Evolutionary conservation across 64 coral and sea anemone species (phyloP), one percentile per base, ranked within the genome.

Genomic region (Dendrophyllia cribrosa): DNA sequence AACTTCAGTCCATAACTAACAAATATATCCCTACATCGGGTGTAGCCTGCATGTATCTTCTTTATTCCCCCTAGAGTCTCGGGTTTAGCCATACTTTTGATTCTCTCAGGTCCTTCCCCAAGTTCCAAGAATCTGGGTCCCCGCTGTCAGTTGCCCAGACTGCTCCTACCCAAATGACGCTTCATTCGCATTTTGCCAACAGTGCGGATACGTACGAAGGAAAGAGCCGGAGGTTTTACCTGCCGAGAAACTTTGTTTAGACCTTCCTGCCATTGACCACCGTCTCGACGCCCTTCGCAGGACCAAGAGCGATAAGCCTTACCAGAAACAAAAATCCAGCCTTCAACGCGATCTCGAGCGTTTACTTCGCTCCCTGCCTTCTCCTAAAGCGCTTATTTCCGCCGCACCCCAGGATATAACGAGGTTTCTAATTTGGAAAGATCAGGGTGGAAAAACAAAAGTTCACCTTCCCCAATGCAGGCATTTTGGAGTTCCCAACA

Each of bases 381-480:
- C n/a, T 8, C 43, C 87, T 12, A 78, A 89, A 59, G 45, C 73
- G 16, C 20, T 77, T 6, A 4, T 43, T 1, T 24, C 0, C 14
- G 74, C n/a, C n/a, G n/a, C n/a, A n/a, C n/a, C n/a, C n/a, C n/a
- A n/a, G n/a, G n/a, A n/a, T n/a, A n/a, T n/a, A n/a, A n/a, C n/a
- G n/a, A n/a, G n/a, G n/a, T n/a, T n/a, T n/a, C n/a, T n/a, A n/a
- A n/a, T n/a, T n/a, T n/a, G n/a, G n/a, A n/a, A n/a, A n/a, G n/a
- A n/a, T n/a, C n/a, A n/a, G n/a, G n/a, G n/a, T n/a, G n/a, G 87
- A 34, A 76, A 78, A 50, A 77, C 73, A 1, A 78, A 89, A 78
- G 59, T 89, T 48, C 87, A 89, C 17, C 10, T 24, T 22, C 67
- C 73, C 23, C 44, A 73, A 59, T 64, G 59, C 26, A 66, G 21